Conservation (phyloP, 2,113 vertebrate genomes). For the Mus pahari region DNA sequence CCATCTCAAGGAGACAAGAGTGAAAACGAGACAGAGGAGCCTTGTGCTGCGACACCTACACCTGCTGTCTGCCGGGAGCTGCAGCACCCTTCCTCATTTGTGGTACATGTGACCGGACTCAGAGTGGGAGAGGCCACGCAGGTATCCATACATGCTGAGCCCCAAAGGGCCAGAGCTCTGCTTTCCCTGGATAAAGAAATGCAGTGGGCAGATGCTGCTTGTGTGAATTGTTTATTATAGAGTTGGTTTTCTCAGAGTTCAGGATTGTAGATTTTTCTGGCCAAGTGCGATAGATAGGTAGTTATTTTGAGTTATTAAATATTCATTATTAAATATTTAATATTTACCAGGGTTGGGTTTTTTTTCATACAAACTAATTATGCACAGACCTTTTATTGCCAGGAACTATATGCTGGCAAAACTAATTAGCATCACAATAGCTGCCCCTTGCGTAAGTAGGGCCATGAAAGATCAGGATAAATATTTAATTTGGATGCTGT, state of each 20-base stretch:
- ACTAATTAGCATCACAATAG: constrained; percentile 56
- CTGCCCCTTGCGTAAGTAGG: background rate
- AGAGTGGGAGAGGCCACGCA: background rate
- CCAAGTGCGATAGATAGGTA: background rate
- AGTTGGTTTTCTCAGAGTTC: background rate
- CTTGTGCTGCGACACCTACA: background rate
- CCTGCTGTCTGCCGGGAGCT: background rate
- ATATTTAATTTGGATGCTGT: constrained; percentile 52
- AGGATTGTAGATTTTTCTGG: background rate
- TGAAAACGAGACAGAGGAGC: background rate
- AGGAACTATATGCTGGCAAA: constrained; percentile 42
- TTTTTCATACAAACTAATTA: constrained; percentile 54
- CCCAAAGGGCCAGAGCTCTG: constrained; percentile 51
- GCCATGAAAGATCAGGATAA: constrained; percentile 50
- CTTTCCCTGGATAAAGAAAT: background rate
- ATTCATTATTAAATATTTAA: constrained; percentile 72
- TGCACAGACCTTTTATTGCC: constrained; percentile 37
- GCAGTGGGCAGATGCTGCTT: background rate
- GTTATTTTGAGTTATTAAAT: constrained; percentile 57
- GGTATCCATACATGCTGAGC: background rate
- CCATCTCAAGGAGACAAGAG: background rate
- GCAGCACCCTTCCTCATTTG: constrained; percentile 27
- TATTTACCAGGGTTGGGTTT: constrained; percentile 59
- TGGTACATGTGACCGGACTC: constrained; percentile 39
- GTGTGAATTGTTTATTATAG: background rate